Conservation (phyloP, 2,888 invertebrate genomes). For the Eristalinus sepulchralis region DNA sequence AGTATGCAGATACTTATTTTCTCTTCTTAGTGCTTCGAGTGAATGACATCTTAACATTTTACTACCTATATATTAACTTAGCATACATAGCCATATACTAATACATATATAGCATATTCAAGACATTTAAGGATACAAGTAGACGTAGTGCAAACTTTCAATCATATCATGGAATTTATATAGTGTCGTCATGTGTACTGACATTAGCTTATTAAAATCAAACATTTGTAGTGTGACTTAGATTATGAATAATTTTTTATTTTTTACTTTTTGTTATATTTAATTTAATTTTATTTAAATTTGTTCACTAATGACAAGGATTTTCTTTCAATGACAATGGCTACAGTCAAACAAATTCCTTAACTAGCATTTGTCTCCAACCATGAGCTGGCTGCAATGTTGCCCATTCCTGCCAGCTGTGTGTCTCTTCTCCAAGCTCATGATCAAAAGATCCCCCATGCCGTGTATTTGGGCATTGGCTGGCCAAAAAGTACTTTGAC, state of each 20-base stretch:
- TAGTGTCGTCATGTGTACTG: constrained; percentile 38
- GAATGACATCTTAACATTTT: constrained; percentile 40
- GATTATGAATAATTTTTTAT: background rate
- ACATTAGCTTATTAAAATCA: constrained; percentile 25
- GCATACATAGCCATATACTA: constrained; percentile 31
- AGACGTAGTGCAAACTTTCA: constrained; percentile 52
- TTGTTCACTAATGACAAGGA: background rate
- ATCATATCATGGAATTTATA: constrained; percentile 50
- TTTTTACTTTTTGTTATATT: background rate
- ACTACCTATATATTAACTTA: constrained; percentile 28
- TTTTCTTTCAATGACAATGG: background rate
- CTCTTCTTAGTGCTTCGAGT: constrained; percentile 39
- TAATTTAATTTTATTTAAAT: background rate
- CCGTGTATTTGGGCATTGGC: too few species aligned
- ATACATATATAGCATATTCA: constrained; percentile 17
- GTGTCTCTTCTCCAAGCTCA: too few species aligned
- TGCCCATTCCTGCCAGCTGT: too few species aligned
- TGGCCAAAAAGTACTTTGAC: too few species aligned
- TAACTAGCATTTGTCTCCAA: too few species aligned
- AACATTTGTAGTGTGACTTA: constrained; percentile 17
- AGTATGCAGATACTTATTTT: constrained; percentile 45
- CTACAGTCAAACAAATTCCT: background rate
- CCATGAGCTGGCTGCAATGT: too few species aligned
- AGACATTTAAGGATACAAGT: constrained; percentile 5
- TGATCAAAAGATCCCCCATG: too few species aligned